phyloP scores from a whole-genome alignment of 2,888 invertebrate species.

The Caenorhabditis angaria region DNA sequence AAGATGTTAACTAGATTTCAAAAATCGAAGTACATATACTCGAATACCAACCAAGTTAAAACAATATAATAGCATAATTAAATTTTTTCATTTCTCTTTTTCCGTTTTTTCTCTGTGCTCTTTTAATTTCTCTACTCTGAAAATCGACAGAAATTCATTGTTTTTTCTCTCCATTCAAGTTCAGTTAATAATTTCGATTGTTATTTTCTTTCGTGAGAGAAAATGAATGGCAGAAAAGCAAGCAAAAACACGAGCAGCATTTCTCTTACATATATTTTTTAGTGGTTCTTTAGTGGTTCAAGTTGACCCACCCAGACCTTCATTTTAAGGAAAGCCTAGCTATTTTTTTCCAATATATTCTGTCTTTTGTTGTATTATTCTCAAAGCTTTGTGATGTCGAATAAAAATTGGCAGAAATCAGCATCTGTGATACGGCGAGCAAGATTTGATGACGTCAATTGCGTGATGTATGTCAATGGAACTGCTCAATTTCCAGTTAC shows the following conservation, averaged over 20 bases:
- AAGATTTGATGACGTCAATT: constrained; percentile 39
- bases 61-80: neutral
- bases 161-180: neutral
- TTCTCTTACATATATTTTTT: neutral
- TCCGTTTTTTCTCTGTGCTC: neutral
- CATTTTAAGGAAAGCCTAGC: too few species aligned
- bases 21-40: neutral
- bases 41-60: neutral
- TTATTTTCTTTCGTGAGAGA: neutral
- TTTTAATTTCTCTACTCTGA: neutral
- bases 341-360: neutral
- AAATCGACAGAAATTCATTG: neutral
- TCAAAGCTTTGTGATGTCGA: neutral
- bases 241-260: neutral
- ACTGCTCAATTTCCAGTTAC: neutral
- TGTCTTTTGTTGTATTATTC: neutral
- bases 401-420: neutral
- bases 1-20: too few species aligned
- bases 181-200: neutral
- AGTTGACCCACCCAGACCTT: neutral
- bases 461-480: constrained; percentile 46
- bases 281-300: neutral
- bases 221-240: neutral
- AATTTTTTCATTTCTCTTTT: too few species aligned
- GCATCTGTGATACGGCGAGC: constrained; percentile 27